Evolutionary conservation across 2,888 invertebrate genomes (phyloP).

Genomic region (Sepioteuthis lessoniana): DNA sequence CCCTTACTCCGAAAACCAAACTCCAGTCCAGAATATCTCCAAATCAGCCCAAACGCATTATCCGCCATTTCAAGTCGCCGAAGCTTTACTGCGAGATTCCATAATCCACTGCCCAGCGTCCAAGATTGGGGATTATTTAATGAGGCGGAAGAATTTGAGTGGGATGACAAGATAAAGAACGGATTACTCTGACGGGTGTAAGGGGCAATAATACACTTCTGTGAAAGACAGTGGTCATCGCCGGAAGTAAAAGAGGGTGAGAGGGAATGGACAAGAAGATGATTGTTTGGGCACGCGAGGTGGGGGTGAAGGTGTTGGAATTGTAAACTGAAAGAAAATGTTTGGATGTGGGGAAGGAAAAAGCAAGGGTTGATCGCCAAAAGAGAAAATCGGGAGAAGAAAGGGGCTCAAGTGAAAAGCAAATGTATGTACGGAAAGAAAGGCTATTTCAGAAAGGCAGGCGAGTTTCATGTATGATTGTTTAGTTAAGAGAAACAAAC

Average conservation of each 20-base stretch:
- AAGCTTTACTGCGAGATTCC: not conserved
- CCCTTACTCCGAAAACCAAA: not conserved
- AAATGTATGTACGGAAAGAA: too few species aligned
- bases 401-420: too few species aligned
- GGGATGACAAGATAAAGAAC: slow-evolving; percentile 33
- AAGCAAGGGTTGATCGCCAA: too few species aligned
- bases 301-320: too few species aligned
- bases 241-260: not conserved
- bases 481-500: too few species aligned
- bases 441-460: too few species aligned
- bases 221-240: not conserved
- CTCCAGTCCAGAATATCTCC: not conserved
- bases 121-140: slow-evolving; percentile 7
- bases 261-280: not conserved
- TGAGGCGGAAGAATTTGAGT: slow-evolving; percentile 18
- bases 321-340: too few species aligned
- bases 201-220: not conserved
- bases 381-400: too few species aligned
- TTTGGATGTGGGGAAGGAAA: too few species aligned
- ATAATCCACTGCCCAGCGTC: slow-evolving; percentile 4
- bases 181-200: slow-evolving; percentile 33
- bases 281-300: too few species aligned
- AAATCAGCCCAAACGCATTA: slow-evolving; percentile 2
- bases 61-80: not conserved
- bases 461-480: too few species aligned